These are phyloP conservation scores for Ptychodera flava DNA, from an alignment of 35 echinoderm and acorn worm species.

Conservation along the genomic window DNA sequence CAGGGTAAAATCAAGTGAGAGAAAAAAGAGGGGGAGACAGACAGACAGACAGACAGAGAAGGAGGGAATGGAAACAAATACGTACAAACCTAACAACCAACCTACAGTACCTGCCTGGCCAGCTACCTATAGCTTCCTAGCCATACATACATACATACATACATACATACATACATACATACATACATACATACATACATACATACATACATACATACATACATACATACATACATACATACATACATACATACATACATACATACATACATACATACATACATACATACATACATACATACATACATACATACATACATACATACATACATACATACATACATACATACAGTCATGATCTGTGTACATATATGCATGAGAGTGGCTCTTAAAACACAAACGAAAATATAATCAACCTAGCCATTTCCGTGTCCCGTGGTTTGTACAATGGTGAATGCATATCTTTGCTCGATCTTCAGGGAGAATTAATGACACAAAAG, in stretches of 20 bases:
- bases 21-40: neutral
- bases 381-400: neutral
- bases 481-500: too few species aligned
- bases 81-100: too few species aligned
- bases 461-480: neutral
- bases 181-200: constrained; percentile 32
- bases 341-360: neutral
- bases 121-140: neutral
- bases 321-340: constrained; percentile 33
- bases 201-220: constrained; percentile 18
- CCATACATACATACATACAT: constrained; percentile 21
- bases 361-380: neutral
- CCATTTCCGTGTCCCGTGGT: neutral
- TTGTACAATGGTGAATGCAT: neutral
- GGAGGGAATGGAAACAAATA: too few species aligned
- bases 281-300: constrained; percentile 44
- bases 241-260: constrained; percentile 34
- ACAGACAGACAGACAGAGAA: too few species aligned
- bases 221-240: constrained; percentile 32
- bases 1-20: neutral
- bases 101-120: neutral
- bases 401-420: neutral
- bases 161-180: constrained; percentile 31
- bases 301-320: constrained; percentile 40
- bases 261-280: constrained; percentile 34